Base-by-base conservation (phyloP, 2,797 vertebrate species). In the Myripristis murdjan region DNA sequence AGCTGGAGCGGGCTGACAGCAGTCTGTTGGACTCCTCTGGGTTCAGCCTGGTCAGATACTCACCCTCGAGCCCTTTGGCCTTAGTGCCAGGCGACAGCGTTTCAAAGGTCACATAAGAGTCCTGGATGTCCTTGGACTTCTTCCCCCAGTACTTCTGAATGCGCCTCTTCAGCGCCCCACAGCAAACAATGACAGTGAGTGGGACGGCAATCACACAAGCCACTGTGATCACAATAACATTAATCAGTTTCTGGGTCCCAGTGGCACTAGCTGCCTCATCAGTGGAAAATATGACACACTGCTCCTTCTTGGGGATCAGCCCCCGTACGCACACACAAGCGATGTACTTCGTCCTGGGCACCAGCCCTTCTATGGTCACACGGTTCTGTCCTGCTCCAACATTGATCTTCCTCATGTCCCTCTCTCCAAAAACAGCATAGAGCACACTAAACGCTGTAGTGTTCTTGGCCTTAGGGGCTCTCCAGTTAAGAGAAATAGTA, bases 261-360 rank as follows among this genome's bases (percentile, higher is more conserved):
- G 95, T 97, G 0, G 98, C 96, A 0, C 93, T 97, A 41, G 93
- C 97, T 31, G 96, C 97, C 88, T 97, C 96, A 0, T 99, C 95
- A 0, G 98, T 99, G 78, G 98, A 99, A 91, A 99, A 99, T 78
- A 99, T 97, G 68, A 98, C 94, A 56, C 98, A 99, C 77, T 99
- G 97, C 82, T 99, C 97, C 82, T 97, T 98, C 79, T 86, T 97
- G 61, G 98, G 98, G 75, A 96, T 95, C 64, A 97, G 89, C 8
- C 97, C 97, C 77, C 94, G 95, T 58, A 94, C 94, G 0, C 97
- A 98, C 77, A 99, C 95, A 1, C 98, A 99, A 0, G 96, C 96
- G 0, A 99, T 97, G 52, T 99, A 99, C 90, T 98, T 98, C 67
- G 96, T 97, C 91, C 96, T 96, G 49, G 98, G 98, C 64, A 94